Evolutionary conservation across 2,888 invertebrate genomes (phyloP).

Genomic region (Tricholauxania praeusta): DNA sequence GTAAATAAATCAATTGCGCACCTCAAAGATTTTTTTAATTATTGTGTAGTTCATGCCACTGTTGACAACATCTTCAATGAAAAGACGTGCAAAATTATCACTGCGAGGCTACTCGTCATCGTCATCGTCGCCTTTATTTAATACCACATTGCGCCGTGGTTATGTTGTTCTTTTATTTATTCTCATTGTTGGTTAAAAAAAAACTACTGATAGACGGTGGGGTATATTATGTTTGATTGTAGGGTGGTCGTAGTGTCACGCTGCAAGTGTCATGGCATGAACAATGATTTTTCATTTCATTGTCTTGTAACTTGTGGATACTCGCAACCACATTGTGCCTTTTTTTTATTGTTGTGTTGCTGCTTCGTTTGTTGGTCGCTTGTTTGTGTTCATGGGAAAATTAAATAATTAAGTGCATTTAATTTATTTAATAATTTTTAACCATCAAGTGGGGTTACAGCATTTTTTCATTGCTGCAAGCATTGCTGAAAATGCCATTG

Average conservation of each 20-base stretch:
- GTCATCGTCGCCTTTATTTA: neutral
- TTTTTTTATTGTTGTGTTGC: neutral
- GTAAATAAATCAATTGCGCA: too few species aligned
- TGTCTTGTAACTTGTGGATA: neutral
- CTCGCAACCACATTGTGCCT: neutral
- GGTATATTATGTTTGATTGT: too few species aligned
- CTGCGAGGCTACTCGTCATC: neutral
- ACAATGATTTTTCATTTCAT: neutral
- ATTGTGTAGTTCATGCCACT: too few species aligned
- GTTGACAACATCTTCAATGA: neutral
- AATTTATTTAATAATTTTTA: too few species aligned
- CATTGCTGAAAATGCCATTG: too few species aligned
- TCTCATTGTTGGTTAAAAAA: too few species aligned
- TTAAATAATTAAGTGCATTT: too few species aligned
- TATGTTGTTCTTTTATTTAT: neutral
- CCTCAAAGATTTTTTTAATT: too few species aligned
- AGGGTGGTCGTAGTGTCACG: neutral
- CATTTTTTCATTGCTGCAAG: too few species aligned
- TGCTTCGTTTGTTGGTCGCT: neutral
- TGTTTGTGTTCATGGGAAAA: too few species aligned
- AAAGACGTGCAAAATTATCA: slow-evolving; percentile 3
- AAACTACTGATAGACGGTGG: too few species aligned
- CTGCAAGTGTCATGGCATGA: neutral
- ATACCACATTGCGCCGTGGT: neutral
- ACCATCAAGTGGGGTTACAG: too few species aligned